These are phyloP conservation scores for Distichodus sexfasciatus DNA, from an alignment of 2,797 vertebrate genomes.

Conservation along the genomic window DNA sequence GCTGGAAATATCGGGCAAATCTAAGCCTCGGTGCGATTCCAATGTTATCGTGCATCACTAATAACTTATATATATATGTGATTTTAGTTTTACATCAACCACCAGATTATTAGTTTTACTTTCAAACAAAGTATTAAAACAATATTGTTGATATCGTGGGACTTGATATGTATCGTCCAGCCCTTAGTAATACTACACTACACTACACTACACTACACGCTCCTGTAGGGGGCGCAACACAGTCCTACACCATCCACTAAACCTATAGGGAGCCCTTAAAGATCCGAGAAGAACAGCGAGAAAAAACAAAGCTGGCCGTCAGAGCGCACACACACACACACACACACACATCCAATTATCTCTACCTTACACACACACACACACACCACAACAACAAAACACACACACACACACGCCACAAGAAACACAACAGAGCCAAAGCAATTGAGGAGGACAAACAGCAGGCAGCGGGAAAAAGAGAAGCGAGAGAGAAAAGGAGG, in stretches of 20 bases:
- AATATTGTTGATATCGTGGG: no score
- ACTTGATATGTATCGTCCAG: no score
- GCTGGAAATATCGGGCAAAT: no score
- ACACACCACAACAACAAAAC: background rate
- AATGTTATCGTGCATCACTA: no score
- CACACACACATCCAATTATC: background rate
- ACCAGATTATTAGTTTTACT: no score
- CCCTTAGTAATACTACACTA: no score
- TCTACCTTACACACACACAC: background rate
- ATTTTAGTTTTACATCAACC: no score
- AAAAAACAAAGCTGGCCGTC: conserved; percentile 30
- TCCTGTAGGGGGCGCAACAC: conserved; percentile 51
- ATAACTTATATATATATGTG: no score
- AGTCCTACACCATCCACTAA: conserved; percentile 60
- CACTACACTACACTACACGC: conserved; percentile 33
- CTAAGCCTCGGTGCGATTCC: no score
- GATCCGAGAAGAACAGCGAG: conserved; percentile 26
- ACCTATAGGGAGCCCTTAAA: conserved; percentile 57
- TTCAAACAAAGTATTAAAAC: no score
- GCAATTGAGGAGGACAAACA: conserved; percentile 15
- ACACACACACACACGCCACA: background rate
- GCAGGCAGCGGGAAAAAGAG: conserved; percentile 5
- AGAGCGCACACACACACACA: background rate
- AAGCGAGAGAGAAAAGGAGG: background rate
- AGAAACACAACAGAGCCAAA: background rate